Conservation (phyloP, 1,140 invertebrate genomes). For the Battus philenor region DNA sequence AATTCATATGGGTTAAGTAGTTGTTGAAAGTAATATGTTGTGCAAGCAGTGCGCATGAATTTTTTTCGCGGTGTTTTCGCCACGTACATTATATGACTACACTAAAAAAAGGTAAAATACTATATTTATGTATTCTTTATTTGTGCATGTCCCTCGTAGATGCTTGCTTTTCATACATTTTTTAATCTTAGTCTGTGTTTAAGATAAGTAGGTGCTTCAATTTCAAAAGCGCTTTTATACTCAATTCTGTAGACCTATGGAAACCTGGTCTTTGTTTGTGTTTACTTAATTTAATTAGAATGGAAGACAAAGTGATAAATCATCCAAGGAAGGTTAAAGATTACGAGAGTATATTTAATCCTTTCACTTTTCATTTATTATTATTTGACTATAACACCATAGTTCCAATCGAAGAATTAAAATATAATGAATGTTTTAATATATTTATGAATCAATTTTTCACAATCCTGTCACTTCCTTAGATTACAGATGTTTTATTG, state of each 20-base stretch:
- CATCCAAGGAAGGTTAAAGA: conserved; percentile 1
- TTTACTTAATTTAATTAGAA: conserved; percentile 33
- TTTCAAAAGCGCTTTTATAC: conserved; percentile 13
- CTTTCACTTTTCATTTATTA: too few species aligned
- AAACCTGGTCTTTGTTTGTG: conserved; percentile 34
- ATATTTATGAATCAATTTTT: too few species aligned
- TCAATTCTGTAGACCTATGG: conserved; percentile 13
- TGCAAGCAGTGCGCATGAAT: conserved; percentile 2
- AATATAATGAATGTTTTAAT: too few species aligned
- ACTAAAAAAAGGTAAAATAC: not conserved
- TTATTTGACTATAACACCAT: too few species aligned
- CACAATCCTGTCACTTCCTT: too few species aligned
- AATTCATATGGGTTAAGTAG: conserved; percentile 7
- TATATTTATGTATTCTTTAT: conserved; percentile 8
- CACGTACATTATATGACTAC: not conserved
- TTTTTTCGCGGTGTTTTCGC: not conserved
- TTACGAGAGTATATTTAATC: not conserved
- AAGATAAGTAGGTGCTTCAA: conserved; percentile 14
- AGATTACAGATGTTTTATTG: too few species aligned
- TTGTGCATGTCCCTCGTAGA: conserved; percentile 16
- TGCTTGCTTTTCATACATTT: conserved; percentile 15
- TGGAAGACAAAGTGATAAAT: conserved; percentile 9
- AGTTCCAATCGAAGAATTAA: too few species aligned
- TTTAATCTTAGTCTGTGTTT: conserved; percentile 14
- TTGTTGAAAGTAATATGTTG: conserved; percentile 4